Evolutionary conservation across 37 sponge, comb jelly and placozoan genomes (phyloP).

Genomic region (Dysidea cf. avara): DNA sequence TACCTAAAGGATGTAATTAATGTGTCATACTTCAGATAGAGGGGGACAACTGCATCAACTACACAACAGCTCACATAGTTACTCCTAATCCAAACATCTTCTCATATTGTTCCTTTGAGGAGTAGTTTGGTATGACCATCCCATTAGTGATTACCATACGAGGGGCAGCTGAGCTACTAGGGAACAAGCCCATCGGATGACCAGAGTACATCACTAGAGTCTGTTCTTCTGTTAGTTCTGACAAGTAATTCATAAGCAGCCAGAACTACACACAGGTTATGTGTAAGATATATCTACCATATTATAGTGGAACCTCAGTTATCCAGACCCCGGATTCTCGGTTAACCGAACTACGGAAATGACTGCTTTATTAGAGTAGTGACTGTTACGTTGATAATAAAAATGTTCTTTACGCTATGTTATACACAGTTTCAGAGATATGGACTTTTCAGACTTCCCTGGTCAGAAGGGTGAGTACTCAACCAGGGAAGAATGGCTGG

Average conservation of each 20-base stretch:
- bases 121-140: constrained; percentile 98
- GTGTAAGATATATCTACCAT: not conserved
- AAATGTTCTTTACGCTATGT: too few species aligned
- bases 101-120: constrained; percentile 83
- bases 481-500: too few species aligned
- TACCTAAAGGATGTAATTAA: constrained; percentile 44
- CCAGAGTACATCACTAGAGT: constrained; percentile 97
- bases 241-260: constrained; percentile 92
- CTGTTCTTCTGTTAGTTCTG: constrained; percentile 89
- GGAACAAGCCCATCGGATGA: constrained; percentile 97
- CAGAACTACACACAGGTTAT: constrained; percentile 88
- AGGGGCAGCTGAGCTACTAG: constrained; percentile 77
- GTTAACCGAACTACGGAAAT: too few species aligned
- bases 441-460: not conserved
- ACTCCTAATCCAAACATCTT: constrained; percentile 96
- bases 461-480: not conserved
- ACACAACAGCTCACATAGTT: constrained; percentile 55
- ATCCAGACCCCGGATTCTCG: too few species aligned
- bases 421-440: too few species aligned
- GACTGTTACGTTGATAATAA: too few species aligned
- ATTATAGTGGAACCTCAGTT: not conserved
- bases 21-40: too few species aligned
- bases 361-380: too few species aligned
- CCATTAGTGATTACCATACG: constrained; percentile 95
- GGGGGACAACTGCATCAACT: not conserved